Base-by-base conservation (phyloP, 2,888 invertebrate species). In the Diarsia dahlii region DNA sequence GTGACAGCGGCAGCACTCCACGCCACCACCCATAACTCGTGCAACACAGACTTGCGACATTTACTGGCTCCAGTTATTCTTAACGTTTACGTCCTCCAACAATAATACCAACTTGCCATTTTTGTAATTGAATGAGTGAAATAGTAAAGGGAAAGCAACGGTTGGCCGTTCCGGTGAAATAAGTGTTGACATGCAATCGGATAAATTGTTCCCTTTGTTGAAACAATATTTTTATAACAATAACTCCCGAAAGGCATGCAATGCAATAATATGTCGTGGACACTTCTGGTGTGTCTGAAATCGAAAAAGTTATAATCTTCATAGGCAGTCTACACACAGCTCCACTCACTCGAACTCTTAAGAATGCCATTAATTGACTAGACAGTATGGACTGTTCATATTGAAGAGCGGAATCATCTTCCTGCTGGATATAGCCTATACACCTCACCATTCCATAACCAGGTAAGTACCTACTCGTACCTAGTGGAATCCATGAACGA, bases 1-100 rank as follows among this genome's bases (percentile, higher is more conserved):
- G 88, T 88, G 88, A 88, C 91, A 88, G 88, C 89, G 89, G 87
- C 90, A 87, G 85, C 85, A 87, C 85, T 87, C 89, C 71, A 63
- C 71, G 74, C 85, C 87, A 83, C 91, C 90, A 89, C 89, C 82
- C 87, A 89, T 89, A 88, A 89, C 89, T 91, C 90, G 90, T 91
- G 95, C 94, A 95, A 95, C 91, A 94, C 86, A 88, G 85, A 88
- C 91, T 96, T 95, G 95, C 96, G 90, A 92, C 93, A 96, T 92
- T 91, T 91, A 85, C 87, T 93, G 92, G 91, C 81, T 92, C 92
- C 91, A 94, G 85, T 94, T 94, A 92, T 90, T 94, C 81, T 92
- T 91, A 90, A 90, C 89, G 91, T 91, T 93, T 91, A 90, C 80
- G 86, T 89, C 91, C 87, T 89, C 89, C 89, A 90, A 93, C 93